Base-by-base conservation (phyloP, 1,140 invertebrate genomes). In the Druon quercuslanigerum region DNA sequence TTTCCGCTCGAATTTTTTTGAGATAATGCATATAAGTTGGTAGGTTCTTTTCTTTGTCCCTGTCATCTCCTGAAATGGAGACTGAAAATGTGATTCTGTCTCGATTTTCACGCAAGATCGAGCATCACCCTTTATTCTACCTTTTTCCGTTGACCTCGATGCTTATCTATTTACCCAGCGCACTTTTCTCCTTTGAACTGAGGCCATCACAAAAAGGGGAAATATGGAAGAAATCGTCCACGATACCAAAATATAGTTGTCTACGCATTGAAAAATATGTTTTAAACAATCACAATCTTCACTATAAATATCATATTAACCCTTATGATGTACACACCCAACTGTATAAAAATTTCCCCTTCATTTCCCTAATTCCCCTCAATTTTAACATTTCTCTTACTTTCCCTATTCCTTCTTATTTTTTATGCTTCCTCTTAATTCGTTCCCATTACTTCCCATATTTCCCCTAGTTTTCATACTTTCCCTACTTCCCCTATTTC, bases 51-150 rank as follows among this genome's bases (percentile, higher is more conserved):
- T 40, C 57, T 66, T 40, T 66, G 57, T 46, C 14, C 25, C 60
- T 40, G 60, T 66, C 60, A 66, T 66, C 60, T 66, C 13, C 25
- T 66, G 60, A 66, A 66, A 66, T 66, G 33, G 60, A 66, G 20
- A 66, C 33, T 66, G 60, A 66, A 66, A 66, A 66, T 66, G 60
- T 66, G 60, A 66, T 66, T 66, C 25, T 66, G 60, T 33, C 25
- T 66, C 60, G 20, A 66, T 66, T 66, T 66, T 46, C 60, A 66
- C 33, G 60, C 60, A 33, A 66, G 60, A 66, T 66, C 60, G 60
- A 66, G 60, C 60, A 66, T 66, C 57, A 66, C 20, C 57, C 25
- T 66, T 33, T 66, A 40, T 66, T 66, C 57, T 40, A 66, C 60
- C 60, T 66, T 66, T 66, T 66, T 40, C 60, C 33, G 60, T 66